phyloP scores from a whole-genome alignment of 2,888 invertebrate species.

The Tuberolachnus salignus region DNA sequence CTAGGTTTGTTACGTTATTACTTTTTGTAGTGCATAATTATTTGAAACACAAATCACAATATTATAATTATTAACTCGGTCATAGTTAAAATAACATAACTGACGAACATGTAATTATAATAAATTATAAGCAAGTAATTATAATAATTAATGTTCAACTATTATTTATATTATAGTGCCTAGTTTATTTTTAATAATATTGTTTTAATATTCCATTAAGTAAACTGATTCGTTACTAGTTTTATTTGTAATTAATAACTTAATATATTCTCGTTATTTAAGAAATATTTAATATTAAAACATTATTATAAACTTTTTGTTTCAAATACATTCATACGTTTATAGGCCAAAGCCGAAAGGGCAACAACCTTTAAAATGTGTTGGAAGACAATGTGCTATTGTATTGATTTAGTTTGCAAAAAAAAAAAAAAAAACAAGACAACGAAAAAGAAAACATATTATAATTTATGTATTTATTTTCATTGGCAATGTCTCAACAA shows the following conservation, averaged over 20 bases:
- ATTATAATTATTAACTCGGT: too few relatives aligned
- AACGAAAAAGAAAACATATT: conserved; percentile 10
- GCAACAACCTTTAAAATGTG: conserved; percentile 47
- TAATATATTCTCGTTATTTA: background rate
- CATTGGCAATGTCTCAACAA: conserved; percentile 20
- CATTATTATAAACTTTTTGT: background rate
- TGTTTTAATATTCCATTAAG: background rate
- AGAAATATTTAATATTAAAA: background rate
- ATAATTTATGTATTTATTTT: conserved; percentile 34
- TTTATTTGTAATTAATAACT: background rate
- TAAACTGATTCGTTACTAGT: background rate
- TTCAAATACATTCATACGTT: conserved; percentile 34
- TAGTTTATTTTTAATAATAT: background rate
- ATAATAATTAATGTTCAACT: too few relatives aligned
- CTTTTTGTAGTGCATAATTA: too few relatives aligned
- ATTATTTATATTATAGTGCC: too few relatives aligned
- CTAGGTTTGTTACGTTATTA: too few relatives aligned
- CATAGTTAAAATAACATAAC: background rate
- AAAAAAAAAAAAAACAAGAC: conserved; percentile 18
- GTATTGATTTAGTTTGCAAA: conserved; percentile 52
- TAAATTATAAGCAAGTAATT: too few relatives aligned
- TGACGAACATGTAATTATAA: too few relatives aligned
- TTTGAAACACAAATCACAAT: too few relatives aligned
- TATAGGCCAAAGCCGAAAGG: conserved; percentile 51
- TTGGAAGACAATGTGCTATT: conserved; percentile 44